Base-by-base conservation (phyloP, 2,888 invertebrate species). In the Stomorhina lunata region DNA sequence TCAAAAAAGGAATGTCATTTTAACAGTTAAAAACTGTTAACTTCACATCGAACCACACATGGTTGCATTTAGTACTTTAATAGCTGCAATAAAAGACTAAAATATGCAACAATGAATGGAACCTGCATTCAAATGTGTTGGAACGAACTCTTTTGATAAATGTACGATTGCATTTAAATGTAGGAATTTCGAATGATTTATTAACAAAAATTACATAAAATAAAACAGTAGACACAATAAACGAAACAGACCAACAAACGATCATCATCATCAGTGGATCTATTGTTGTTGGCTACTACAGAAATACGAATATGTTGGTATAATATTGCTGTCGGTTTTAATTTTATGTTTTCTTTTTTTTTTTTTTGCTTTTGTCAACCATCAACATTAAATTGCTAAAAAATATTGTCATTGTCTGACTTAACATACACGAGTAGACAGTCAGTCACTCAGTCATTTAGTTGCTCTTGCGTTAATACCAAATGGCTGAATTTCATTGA, bases 361-460 rank as follows among this genome's bases (percentile, higher is more conserved):
- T 59, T 6, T 34, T 34, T 57, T 48, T 15, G 43, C 6, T 53
- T 37, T 55, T 55, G 34, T 17, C 65, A 32, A 61, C 25, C 7
- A 10, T 12, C 29, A 75, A 66, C 43, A 81, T 61, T 50, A 72
- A 76, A 59, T 77, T 66, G 66, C 17, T 71, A 59, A 69, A 72
- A 71, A 65, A 76, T 76, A 66, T 66, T 66, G 66, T 50, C 71
- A 71, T 59, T 76, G 66, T 69, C 27, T 29, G 55, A 32, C 43
- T 55, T n/a, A n/a, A 32, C 3, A 40, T 25, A 61, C 25, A n/a
- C 10, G 40, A 17, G 45, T 63, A 45, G 27, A n/a, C 25, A 34
- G 17, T 57, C 57, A 4, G 20, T 7, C 12, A 50, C 2, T 48
- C n/a, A 4, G 9, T 32, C 32, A 32, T 4, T 32, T 4, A 6